A percentile compares a stretch with the other conserved stretches of the same genome.
Conservation (phyloP, 2,113 vertebrate genomes). For the Albula glossodonta region DNA sequence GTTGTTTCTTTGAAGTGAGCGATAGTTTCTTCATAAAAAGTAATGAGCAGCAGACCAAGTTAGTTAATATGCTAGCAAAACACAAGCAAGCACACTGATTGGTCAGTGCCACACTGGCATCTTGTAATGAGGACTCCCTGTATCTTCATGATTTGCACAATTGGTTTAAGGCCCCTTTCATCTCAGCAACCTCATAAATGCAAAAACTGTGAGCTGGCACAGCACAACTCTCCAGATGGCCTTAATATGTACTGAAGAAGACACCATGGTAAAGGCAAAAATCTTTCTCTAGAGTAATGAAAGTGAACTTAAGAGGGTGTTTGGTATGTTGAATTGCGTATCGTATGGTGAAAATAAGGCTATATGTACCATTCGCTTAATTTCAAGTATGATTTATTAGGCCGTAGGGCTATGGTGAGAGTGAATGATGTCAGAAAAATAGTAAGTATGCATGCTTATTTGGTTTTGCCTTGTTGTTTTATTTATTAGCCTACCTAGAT, state of each 20-base stretch:
- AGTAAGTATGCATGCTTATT: no score
- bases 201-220: constrained; percentile 39
- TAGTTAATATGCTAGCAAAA: constrained; percentile 30
- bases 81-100: constrained; percentile 8
- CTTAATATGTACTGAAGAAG: constrained; percentile 34
- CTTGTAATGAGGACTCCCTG: constrained; percentile 37
- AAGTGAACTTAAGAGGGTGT: constrained; percentile 27
- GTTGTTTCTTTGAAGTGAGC: constrained; percentile 40
- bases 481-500: no score
- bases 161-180: constrained; percentile 40
- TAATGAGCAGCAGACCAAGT: constrained; percentile 42
- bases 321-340: background rate
- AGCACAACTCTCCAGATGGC: constrained; percentile 41
- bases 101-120: background rate
- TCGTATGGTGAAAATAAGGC: background rate
- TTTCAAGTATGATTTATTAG: no score
- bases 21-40: constrained; percentile 45
- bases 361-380: background rate
- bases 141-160: constrained; percentile 41
- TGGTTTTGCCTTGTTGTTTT: no score
- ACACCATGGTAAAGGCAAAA: constrained; percentile 21
- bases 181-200: constrained; percentile 44
- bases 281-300: constrained; percentile 27
- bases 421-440: no score
- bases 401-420: no score